phyloP scores from a whole-genome alignment of 2,113 vertebrate species.

The Pangasianodon gigas region DNA sequence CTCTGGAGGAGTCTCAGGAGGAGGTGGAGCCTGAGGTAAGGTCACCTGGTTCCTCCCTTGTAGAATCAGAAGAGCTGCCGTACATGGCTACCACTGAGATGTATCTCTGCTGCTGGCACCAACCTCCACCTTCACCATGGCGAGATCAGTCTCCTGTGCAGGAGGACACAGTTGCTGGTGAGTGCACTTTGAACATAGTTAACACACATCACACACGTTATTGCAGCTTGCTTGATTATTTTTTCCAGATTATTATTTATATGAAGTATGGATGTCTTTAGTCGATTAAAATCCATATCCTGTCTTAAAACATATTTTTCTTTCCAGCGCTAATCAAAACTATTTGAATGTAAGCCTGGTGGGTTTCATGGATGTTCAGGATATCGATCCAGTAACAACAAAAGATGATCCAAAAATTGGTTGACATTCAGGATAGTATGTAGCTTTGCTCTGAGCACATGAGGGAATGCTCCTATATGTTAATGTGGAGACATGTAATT shows the following conservation, averaged over 20 bases:
- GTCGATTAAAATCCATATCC: background rate
- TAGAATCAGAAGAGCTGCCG: conserved; percentile 75
- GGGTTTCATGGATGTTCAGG: background rate
- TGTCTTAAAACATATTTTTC: background rate
- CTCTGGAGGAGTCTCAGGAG: conserved; percentile 71
- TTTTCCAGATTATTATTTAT: background rate
- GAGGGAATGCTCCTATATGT: background rate
- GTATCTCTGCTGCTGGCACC: conserved; percentile 89
- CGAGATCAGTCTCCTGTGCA: conserved; percentile 85
- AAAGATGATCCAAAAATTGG: background rate
- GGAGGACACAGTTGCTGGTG: conserved; percentile 88
- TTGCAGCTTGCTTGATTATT: background rate
- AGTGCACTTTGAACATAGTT: conserved; percentile 54
- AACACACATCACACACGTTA: background rate
- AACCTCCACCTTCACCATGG: conserved; percentile 82
- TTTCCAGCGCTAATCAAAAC: background rate
- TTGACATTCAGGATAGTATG: background rate
- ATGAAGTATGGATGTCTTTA: background rate
- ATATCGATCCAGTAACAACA: background rate
- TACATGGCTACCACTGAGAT: conserved; percentile 87
- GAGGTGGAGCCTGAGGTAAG: conserved; percentile 71
- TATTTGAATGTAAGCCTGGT: background rate
- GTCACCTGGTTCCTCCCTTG: conserved; percentile 6
- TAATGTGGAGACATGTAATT: background rate
- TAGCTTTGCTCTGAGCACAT: background rate